A percentile compares a stretch with the other conserved stretches of the same genome.
Evolutionary conservation across 92 coral and sea anemone genomes (phyloP).

Genomic region (Epizoanthus rinbou): DNA sequence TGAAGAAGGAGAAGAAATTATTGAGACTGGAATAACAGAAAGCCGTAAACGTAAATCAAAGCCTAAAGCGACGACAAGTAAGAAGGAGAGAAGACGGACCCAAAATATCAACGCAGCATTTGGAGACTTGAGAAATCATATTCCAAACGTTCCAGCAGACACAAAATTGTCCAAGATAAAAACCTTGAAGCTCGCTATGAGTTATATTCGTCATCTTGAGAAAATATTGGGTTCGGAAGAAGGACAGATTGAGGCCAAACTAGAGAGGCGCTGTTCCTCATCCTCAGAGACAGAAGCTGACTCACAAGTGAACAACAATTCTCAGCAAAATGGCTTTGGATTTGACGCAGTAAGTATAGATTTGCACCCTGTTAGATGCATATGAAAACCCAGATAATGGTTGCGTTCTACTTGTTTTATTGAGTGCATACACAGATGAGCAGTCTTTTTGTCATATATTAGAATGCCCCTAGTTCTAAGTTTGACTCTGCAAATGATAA

Average conservation of each 20-base stretch:
- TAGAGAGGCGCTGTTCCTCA: conserved; percentile 31
- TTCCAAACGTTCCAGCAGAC: conserved; percentile 98
- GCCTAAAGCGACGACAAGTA: conserved; percentile 69
- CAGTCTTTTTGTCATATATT: not conserved
- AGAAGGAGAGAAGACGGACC: conserved; percentile 92
- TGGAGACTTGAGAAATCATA: conserved; percentile 94
- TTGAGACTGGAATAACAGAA: conserved; percentile 32
- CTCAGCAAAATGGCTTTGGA: conserved; percentile 44
- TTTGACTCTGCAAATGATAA: conserved; percentile 2
- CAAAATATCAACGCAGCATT: conserved; percentile 98
- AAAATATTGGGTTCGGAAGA: conserved; percentile 80
- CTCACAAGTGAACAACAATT: conserved; percentile 6
- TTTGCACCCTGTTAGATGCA: not conserved
- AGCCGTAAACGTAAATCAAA: conserved; percentile 73
- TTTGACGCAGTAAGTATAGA: conserved; percentile 42
- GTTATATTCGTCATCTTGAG: conserved; percentile 96
- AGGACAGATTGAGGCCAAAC: conserved; percentile 25
- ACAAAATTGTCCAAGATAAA: conserved; percentile 98
- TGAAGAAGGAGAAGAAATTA: conserved; percentile 17
- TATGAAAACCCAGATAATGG: not conserved
- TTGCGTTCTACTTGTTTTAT: conserved; percentile 15
- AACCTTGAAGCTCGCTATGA: conserved; percentile 97
- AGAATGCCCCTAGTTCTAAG: not conserved
- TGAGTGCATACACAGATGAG: not conserved
- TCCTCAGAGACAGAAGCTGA: conserved; percentile 38